Percentiles rank a stretch among this genome's conserved stretches.
phyloP scores from a whole-genome alignment of 1,140 invertebrate species.

The Homalodisca vitripennis region DNA sequence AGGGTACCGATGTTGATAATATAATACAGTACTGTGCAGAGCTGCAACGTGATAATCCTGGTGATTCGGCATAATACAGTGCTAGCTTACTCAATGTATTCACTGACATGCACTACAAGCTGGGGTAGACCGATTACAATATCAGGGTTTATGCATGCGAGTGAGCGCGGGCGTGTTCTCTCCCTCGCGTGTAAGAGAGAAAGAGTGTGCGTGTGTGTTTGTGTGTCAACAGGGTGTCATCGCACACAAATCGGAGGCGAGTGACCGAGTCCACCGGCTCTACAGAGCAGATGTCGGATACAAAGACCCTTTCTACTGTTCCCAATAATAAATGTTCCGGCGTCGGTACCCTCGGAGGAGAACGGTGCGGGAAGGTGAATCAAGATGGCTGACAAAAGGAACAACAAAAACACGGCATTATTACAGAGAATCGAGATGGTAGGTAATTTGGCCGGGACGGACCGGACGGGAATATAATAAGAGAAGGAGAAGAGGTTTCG shows the following conservation, averaged over 20 bases:
- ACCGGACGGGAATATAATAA: background rate
- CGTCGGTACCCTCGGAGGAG: background rate
- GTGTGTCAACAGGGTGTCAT: slow-evolving; percentile 7
- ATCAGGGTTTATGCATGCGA: background rate
- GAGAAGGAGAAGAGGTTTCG: slow-evolving; percentile 1
- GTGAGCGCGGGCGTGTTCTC: background rate
- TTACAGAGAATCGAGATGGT: slow-evolving; percentile 24
- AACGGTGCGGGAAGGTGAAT: background rate
- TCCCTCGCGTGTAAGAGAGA: background rate
- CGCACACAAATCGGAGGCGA: background rate
- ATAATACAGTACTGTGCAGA: too few species aligned
- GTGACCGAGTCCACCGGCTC: background rate
- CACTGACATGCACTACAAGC: slow-evolving; percentile 3
- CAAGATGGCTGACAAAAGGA: slow-evolving; percentile 20
- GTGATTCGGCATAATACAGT: background rate
- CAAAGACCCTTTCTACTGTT: slow-evolving; percentile 3
- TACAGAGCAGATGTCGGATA: slow-evolving; percentile 11
- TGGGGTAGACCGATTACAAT: slow-evolving; percentile 11
- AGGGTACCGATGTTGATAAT: too few species aligned
- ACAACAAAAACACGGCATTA: slow-evolving; percentile 24
- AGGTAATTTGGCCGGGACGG: background rate
- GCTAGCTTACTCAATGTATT: slow-evolving; percentile 8
- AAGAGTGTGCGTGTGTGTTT: background rate
- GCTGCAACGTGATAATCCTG: too few species aligned
- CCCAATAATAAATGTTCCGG: slow-evolving; percentile 9